Base-by-base conservation (phyloP, 1,140 invertebrate species). In the Rhopalosiphum maidis region DNA sequence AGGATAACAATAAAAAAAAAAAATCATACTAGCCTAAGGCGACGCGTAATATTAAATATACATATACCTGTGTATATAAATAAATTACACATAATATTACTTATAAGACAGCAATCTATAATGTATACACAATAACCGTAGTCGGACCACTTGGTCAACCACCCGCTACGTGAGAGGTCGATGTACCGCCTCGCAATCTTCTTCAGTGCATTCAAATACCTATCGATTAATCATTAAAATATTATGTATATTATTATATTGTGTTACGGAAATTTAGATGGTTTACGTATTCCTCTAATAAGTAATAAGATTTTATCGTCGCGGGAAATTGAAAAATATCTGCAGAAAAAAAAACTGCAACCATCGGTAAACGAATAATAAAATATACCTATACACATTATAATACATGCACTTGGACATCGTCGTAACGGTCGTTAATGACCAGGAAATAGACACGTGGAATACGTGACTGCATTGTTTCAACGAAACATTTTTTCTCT, bases 401-500 rank as follows among this genome's bases (percentile, higher is more conserved):
- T 85, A 41, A 83, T 85, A 77, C 4, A 55, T 68, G 37, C 41
- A 30, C 37, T 60, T 41, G 55, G 37, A 90, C 54, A 43, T 30
- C 37, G 23, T 85, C 83, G 83, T 37, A 46, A 35, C 43, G 35
- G 41, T 11, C 46, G 7, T 51, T n/a, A 88, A 90, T 41, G 51
- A 41, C 23, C 88, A 90, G 88, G 88, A 90, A 90, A 90, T 35
- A 54, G 88, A n/a, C 90, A 77, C 90, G 90, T 91, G 68, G 21
- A 77, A 46, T 30, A 92, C 77, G 77, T 92, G 91, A 83, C 91
- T 82, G n/a, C 77, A 92, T 92, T 92, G 91, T 85, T 85, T 43
- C 43, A 51, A 51, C 23, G 68, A 37, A 83, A 54, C 30, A 85
- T 82, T 48, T 92, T 46, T 68, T 46, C 11, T 22, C 23, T 83